These are phyloP conservation scores for Ptyas mucosa DNA, from an alignment of 2,113 vertebrate species.

Conservation along the genomic window DNA sequence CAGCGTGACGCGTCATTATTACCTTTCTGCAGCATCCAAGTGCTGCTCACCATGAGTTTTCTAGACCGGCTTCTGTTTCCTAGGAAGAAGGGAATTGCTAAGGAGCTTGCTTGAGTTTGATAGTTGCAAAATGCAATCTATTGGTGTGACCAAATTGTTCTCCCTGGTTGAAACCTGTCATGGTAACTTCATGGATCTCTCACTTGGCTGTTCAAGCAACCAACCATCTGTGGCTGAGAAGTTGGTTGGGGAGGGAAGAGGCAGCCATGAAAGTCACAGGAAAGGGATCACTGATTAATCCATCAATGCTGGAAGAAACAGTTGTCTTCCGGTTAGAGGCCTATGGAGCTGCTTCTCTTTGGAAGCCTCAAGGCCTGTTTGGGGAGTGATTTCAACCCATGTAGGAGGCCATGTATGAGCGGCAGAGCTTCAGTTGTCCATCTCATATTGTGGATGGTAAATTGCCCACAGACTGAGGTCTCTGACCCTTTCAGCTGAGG, in stretches of 20 bases:
- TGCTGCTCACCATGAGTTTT: neutral
- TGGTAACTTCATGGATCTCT: neutral
- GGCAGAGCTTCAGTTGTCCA: no score
- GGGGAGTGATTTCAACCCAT: neutral
- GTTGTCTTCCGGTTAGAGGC: neutral
- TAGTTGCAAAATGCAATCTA: neutral
- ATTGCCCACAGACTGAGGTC: neutral
- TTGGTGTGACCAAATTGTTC: neutral
- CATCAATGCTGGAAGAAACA: neutral
- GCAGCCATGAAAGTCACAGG: neutral
- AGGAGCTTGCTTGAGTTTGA: no score
- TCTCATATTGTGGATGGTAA: neutral
- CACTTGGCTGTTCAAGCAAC: neutral
- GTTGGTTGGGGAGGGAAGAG: neutral
- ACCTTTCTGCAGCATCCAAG: neutral
- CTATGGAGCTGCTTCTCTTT: neutral
- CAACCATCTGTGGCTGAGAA: neutral
- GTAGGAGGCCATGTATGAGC: no score
- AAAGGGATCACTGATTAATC: neutral
- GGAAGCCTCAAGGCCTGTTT: neutral
- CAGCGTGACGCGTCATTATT: neutral
- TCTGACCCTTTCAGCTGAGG: neutral
- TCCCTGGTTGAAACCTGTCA: neutral
- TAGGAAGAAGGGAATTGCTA: neutral
- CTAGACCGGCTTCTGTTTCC: neutral